A percentile compares a stretch with the other conserved stretches of the same genome.
Evolutionary conservation across 2,113 vertebrate species (phyloP).

Genomic region (Phalacrocorax carbo): DNA sequence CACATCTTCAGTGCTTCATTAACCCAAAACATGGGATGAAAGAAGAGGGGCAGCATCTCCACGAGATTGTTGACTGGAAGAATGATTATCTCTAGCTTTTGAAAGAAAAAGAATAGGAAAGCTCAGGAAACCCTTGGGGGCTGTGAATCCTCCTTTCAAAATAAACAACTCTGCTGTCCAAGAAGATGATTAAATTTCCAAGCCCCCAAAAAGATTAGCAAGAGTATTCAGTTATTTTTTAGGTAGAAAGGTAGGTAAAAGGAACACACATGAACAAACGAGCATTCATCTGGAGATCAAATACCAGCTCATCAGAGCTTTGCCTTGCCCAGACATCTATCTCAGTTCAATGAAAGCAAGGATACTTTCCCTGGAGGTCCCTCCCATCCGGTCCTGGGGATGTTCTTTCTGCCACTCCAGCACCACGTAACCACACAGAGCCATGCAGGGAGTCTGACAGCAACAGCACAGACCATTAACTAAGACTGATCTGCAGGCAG

Average conservation of each 20-base stretch:
- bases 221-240: not conserved
- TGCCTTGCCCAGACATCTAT: not conserved
- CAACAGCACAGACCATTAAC: not conserved
- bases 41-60: not conserved
- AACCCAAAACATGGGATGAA: not conserved
- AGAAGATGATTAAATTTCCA: not conserved
- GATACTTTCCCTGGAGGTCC: not conserved
- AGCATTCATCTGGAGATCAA: not conserved
- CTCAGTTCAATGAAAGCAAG: not conserved
- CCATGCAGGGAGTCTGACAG: not conserved
- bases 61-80: not conserved
- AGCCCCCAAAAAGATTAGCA: not conserved
- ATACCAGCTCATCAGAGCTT: not conserved
- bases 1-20: constrained; percentile 6
- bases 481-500: not conserved
- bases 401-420: not conserved
- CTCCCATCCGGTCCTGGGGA: not conserved
- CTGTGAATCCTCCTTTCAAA: not conserved
- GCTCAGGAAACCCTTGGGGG: not conserved
- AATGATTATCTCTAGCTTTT: not conserved
- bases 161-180: not conserved
- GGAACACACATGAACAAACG: not conserved
- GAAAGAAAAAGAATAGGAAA: not conserved
- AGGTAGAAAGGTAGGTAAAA: not conserved
- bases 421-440: too few species aligned